These are phyloP conservation scores for Brachypterus glaber DNA, from an alignment of 2,888 invertebrate genomes.

Conservation along the genomic window DNA sequence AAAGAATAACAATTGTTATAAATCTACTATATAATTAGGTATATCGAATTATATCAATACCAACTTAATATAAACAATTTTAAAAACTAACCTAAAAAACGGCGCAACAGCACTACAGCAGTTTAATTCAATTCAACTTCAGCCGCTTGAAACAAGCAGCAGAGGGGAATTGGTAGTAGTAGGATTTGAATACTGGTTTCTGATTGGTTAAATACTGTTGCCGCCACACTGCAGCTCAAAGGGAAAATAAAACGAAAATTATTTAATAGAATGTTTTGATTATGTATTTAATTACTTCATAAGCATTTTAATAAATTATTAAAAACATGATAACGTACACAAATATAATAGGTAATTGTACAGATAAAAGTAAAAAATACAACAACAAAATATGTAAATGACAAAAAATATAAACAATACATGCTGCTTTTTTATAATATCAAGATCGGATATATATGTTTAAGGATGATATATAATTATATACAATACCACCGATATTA, in stretches of 20 bases:
- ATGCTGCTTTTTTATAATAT: constrained; percentile 28
- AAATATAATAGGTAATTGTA: constrained; percentile 24
- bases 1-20: too few relatives aligned
- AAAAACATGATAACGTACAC: constrained; percentile 31
- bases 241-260: constrained; percentile 8
- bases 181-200: too few relatives aligned
- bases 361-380: constrained; percentile 27
- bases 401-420: constrained; percentile 27
- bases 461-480: constrained; percentile 24
- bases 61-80: too few relatives aligned
- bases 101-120: too few relatives aligned
- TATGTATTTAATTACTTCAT: constrained; percentile 20
- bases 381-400: constrained; percentile 21
- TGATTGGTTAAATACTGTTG: too few relatives aligned
- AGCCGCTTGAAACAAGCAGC: too few relatives aligned
- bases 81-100: too few relatives aligned
- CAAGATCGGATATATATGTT: constrained; percentile 29
- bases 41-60: too few relatives aligned
- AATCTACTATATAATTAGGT: too few relatives aligned
- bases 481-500: constrained; percentile 32
- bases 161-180: too few relatives aligned
- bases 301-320: constrained; percentile 32
- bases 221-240: too few relatives aligned
- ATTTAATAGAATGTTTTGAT: constrained; percentile 14
- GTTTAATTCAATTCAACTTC: too few relatives aligned